These are phyloP conservation scores for Triops cancriformis DNA, from an alignment of 1,140 invertebrate species.

Conservation along the genomic window DNA sequence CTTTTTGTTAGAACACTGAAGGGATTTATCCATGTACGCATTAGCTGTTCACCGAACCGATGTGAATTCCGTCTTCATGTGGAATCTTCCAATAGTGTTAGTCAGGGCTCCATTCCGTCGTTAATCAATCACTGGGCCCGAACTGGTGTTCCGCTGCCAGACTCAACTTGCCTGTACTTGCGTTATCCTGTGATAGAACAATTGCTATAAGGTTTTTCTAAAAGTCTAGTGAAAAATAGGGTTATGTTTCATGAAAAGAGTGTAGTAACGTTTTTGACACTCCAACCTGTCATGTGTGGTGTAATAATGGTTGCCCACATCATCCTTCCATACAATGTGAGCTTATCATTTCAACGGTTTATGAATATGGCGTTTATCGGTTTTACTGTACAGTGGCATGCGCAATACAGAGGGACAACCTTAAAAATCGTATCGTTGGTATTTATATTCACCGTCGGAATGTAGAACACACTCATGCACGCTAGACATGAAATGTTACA, in stretches of 20 bases:
- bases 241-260: background rate
- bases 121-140: slow-evolving; percentile 17
- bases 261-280: background rate
- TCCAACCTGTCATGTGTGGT: background rate
- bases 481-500: background rate
- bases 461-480: slow-evolving; percentile 2
- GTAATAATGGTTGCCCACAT: no score
- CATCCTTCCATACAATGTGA: no score
- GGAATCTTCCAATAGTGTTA: slow-evolving; percentile 1
- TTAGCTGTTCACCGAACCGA: slow-evolving; percentile 5
- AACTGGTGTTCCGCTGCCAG: background rate
- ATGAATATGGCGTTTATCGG: no score
- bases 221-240: background rate
- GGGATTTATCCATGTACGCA: background rate
- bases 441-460: background rate
- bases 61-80: background rate
- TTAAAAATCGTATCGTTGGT: background rate
- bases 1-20: background rate
- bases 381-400: no score
- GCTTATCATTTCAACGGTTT: no score
- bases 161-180: slow-evolving; percentile 4
- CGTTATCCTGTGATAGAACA: slow-evolving; percentile 5
- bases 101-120: background rate
- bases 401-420: no score
- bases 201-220: background rate